Evolutionary conservation across 2,113 vertebrate genomes (phyloP).

Genomic region (Puffinus mauretanicus): DNA sequence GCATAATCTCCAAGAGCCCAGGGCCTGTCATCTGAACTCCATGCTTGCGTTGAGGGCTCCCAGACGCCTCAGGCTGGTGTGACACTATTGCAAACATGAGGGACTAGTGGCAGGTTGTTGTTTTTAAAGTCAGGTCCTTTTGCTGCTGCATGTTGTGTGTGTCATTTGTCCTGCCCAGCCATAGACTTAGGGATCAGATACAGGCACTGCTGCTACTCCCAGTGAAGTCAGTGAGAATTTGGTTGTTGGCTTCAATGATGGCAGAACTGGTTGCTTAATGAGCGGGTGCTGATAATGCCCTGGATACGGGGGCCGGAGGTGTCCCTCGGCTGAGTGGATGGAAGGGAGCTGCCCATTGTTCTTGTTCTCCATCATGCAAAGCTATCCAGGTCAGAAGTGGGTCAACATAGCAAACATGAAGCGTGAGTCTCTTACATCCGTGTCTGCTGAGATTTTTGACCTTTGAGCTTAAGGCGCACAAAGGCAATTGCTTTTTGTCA

Average conservation of each 20-base stretch:
- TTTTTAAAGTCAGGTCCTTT: not conserved
- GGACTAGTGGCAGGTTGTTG: not conserved
- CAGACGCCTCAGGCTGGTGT: not conserved
- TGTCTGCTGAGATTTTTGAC: not conserved
- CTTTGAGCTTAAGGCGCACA: not conserved
- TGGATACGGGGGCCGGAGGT: accelerated
- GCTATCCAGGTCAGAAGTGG: not conserved
- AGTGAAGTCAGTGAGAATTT: not conserved
- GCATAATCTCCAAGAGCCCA: not conserved
- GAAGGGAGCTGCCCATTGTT: not conserved
- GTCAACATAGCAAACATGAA: not conserved
- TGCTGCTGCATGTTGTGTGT: not conserved
- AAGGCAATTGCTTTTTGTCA: not conserved
- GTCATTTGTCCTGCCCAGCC: conserved; percentile 26
- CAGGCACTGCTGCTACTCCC: not conserved
- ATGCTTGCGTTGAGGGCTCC: not conserved
- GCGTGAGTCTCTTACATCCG: not conserved
- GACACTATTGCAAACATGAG: not conserved
- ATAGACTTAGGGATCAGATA: not conserved
- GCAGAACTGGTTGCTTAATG: not conserved
- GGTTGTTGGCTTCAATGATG: not conserved
- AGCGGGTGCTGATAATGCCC: not conserved
- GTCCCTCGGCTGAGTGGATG: not conserved
- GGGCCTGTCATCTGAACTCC: not conserved
- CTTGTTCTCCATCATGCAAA: not conserved